A percentile compares a stretch with the other conserved stretches of the same genome.
phyloP scores from a whole-genome alignment of 2,888 invertebrate species.

The Microctonus aethiopoides region DNA sequence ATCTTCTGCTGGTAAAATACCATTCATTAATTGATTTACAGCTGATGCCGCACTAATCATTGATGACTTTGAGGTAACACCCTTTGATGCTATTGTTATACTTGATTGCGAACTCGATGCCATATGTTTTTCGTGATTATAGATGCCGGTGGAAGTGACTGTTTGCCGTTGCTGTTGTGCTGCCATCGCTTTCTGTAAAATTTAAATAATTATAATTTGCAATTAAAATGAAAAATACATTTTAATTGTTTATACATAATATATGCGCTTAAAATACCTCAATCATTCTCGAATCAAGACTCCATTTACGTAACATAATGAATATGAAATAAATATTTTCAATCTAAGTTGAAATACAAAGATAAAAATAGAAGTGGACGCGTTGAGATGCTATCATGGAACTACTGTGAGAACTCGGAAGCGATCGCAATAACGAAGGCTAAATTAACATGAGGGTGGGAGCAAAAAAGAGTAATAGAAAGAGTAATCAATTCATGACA shows the following conservation, averaged over 20 bases:
- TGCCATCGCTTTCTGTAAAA: slow-evolving; percentile 67
- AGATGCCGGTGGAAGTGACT: slow-evolving; percentile 82
- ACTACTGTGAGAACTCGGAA: background rate
- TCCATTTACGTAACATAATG: slow-evolving; percentile 53
- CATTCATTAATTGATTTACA: slow-evolving; percentile 77
- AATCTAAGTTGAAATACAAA: background rate
- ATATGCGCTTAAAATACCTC: background rate
- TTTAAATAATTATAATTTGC: background rate
- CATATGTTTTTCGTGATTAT: slow-evolving; percentile 81
- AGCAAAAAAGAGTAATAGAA: background rate
- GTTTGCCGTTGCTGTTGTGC: slow-evolving; percentile 84
- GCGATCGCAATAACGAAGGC: background rate
- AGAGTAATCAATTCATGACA: background rate
- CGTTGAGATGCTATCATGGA: background rate
- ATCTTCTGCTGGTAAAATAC: slow-evolving; percentile 77
- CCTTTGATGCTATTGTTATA: slow-evolving; percentile 81
- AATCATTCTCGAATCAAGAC: slow-evolving; percentile 57
- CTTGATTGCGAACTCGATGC: slow-evolving; percentile 82
- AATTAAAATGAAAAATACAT: background rate
- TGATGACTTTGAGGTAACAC: slow-evolving; percentile 70
- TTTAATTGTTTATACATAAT: background rate
- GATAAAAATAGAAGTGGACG: background rate
- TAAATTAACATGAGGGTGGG: background rate
- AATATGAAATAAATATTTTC: background rate
- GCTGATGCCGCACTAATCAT: slow-evolving; percentile 67